Percentiles rank a stretch among this genome's conserved stretches.
These are phyloP conservation scores for Ailurus styani DNA, from an alignment of 2,113 vertebrate genomes.

Conservation along the genomic window DNA sequence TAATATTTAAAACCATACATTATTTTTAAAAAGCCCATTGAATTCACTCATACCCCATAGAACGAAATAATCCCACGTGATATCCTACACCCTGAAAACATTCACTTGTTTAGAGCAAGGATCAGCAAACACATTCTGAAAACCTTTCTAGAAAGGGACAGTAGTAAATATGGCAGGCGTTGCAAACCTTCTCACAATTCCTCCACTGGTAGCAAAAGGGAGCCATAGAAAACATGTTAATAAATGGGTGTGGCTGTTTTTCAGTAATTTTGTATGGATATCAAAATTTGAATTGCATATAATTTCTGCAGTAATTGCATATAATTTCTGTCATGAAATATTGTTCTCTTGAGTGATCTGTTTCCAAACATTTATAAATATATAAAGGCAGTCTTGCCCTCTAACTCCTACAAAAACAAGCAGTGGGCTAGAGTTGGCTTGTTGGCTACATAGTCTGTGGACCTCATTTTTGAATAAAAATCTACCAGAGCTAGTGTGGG, in stretches of 20 bases:
- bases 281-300: background rate
- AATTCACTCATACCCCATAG: background rate
- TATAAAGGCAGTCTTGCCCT: background rate
- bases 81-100: too few species aligned
- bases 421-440: background rate
- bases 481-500: background rate
- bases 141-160: background rate
- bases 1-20: background rate
- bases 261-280: background rate
- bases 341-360: background rate
- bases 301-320: background rate
- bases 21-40: background rate
- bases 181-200: background rate
- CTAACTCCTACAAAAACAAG: accelerated
- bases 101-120: background rate
- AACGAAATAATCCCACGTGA: background rate
- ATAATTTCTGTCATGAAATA: background rate
- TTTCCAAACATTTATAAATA: background rate
- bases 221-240: background rate
- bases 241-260: background rate
- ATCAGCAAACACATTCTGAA: background rate
- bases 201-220: background rate
- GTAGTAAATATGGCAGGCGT: background rate
- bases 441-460: accelerated
- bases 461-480: background rate